phyloP scores from a whole-genome alignment of 2,113 vertebrate species.

The Hemiprocne comata region DNA sequence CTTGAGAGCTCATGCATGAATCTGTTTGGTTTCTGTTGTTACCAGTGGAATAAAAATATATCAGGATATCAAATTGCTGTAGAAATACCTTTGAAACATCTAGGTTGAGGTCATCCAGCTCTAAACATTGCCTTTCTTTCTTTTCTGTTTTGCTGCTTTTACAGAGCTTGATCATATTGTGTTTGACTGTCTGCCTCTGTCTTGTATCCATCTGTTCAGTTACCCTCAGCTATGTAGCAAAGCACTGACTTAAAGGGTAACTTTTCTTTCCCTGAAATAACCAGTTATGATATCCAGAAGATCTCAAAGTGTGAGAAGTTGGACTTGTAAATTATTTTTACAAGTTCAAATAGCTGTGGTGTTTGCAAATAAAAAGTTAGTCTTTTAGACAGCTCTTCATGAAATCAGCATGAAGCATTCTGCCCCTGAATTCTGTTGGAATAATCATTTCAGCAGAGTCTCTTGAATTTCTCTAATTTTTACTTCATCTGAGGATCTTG shows the following conservation, averaged over 20 bases:
- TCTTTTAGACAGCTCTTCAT: not conserved
- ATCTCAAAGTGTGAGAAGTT: not conserved
- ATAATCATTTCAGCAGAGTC: not conserved
- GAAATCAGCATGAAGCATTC: not conserved
- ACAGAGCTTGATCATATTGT: not conserved
- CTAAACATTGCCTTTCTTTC: not conserved
- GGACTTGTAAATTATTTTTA: constrained; percentile 36
- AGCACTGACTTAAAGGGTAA: not conserved
- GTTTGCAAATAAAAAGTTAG: not conserved
- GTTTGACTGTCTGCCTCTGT: not conserved
- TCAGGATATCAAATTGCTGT: constrained; percentile 50
- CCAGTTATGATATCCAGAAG: not conserved
- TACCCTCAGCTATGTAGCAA: not conserved
- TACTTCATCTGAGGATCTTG: not conserved
- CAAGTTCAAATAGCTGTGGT: not conserved
- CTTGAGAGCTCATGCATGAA: constrained; percentile 54
- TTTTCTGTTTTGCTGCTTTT: not conserved
- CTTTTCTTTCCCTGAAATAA: not conserved
- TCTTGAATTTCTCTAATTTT: not conserved
- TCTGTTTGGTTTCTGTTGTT: constrained; percentile 61
- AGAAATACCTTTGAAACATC: constrained; percentile 55
- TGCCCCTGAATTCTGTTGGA: not conserved
- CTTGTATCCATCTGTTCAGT: not conserved
- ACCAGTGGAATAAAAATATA: constrained; percentile 50
- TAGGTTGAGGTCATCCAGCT: constrained; percentile 55